Base-by-base conservation (phyloP, 2,113 vertebrate genomes). In the Arothron firmamentum region DNA sequence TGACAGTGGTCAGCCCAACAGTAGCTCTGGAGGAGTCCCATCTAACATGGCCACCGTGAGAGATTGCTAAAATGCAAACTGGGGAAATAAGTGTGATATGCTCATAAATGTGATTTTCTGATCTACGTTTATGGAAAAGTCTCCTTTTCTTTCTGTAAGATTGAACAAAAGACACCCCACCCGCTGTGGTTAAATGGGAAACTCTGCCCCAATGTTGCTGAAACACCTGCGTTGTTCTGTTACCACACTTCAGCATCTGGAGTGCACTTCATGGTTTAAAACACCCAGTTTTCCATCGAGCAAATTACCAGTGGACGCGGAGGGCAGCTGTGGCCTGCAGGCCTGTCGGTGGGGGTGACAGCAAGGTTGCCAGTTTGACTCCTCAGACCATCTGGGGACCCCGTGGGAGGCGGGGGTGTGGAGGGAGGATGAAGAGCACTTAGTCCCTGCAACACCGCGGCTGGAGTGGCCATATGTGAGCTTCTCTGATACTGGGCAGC, bases 181-280 rank as follows among this genome's bases (percentile, higher is more conserved):
- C 75, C 78, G 65, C 76, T 52, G 46, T 42, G 56, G 34, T n/a
- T 6, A 19, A 60, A 41, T 46, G 77, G 34, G 13, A 0, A 67
- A 56, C 55, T 68, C 62, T 65, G 53, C 54, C 72, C 61, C n/a
- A 13, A 64, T 75, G 78, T 80, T 78, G 74, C 63, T 78, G 65
- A 51, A 57, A 78, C 84, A 83, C 80, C 82, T 82, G 80, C 69
- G 80, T 82, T 80, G 72, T 83, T 71, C 42, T 74, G 64, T 71
- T 78, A 74, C 77, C 77, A 82, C 77, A 80, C 85, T 80, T 63
- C 50, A 79, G 79, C 86, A 88, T 84, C 78, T 83, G 77, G 82
- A 83, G 78, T 70, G 67, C 67, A 72, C 66, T 81, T 85, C 72
- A 70, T 80, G 65, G 65, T 75, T 67, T 77, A 70, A 80, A 62